These are phyloP conservation scores for Alcis repandata DNA, from an alignment of 2,888 invertebrate genomes.

Conservation along the genomic window DNA sequence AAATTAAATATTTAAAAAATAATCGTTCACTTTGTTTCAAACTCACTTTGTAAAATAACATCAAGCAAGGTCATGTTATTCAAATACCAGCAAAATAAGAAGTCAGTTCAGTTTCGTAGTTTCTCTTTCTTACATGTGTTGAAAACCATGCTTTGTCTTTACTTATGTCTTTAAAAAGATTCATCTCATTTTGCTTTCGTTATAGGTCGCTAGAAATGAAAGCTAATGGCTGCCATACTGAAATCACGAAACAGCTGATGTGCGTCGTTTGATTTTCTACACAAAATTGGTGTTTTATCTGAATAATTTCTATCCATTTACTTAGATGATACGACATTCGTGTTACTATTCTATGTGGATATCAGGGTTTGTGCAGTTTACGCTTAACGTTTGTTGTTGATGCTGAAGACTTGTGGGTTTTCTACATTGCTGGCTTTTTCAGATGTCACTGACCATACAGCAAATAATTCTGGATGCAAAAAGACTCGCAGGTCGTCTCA, in stretches of 20 bases:
- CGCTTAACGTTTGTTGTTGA: constrained; percentile 50
- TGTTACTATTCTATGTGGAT: constrained; percentile 71
- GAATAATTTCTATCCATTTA: constrained; percentile 56
- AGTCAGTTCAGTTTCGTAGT: constrained; percentile 34
- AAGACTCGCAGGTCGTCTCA: constrained; percentile 94
- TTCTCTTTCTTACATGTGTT: constrained; percentile 54
- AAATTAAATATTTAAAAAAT: too few relatives aligned
- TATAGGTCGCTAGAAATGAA: constrained; percentile 55
- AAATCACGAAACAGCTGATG: constrained; percentile 84
- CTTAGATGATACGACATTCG: constrained; percentile 77
- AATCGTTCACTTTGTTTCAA: too few relatives aligned
- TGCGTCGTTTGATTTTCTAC: constrained; percentile 73
- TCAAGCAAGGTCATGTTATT: constrained; percentile 69
- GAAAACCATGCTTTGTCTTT: neutral
- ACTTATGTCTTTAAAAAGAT: neutral
- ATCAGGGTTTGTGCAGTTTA: constrained; percentile 76
- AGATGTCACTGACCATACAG: constrained; percentile 95
- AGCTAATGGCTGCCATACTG: constrained; percentile 80
- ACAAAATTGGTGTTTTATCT: constrained; percentile 60
- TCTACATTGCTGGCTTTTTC: constrained; percentile 77
- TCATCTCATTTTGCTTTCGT: neutral
- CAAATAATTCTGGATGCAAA: constrained; percentile 96
- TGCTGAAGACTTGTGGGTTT: constrained; percentile 57
- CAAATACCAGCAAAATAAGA: constrained; percentile 50
- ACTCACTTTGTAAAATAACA: constrained; percentile 37